A percentile compares a stretch with the other conserved stretches of the same genome.
These are phyloP conservation scores for Apostichopus japonicus DNA, from an alignment of 35 echinoderm and acorn worm genomes.

Conservation along the genomic window DNA sequence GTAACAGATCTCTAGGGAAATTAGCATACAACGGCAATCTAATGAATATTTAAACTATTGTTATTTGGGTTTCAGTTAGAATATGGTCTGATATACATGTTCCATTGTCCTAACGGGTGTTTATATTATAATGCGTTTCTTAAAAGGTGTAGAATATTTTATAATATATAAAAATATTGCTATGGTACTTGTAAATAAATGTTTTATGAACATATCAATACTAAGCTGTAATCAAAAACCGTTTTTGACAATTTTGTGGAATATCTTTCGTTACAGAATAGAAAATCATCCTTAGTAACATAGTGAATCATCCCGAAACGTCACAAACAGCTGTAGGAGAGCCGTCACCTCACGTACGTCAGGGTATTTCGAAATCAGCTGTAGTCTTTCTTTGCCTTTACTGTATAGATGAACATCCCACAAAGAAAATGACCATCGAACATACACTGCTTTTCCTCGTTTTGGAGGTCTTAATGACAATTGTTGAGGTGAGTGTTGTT, in stretches of 20 bases:
- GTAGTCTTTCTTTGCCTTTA: conserved; percentile 23
- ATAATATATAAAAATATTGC: background rate
- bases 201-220: background rate
- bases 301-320: conserved; percentile 14
- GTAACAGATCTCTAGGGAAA: background rate
- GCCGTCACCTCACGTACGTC: conserved; percentile 36
- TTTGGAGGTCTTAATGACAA: background rate
- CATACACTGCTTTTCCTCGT: background rate
- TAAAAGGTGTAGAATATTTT: background rate
- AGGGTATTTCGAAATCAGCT: conserved; percentile 62
- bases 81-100: conserved; percentile 25
- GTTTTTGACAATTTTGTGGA: background rate
- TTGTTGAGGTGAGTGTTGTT: conserved; percentile 24
- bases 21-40: conserved; percentile 46
- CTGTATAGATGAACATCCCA: background rate
- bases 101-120: background rate
- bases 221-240: background rate
- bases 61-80: conserved; percentile 25
- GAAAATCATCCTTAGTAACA: conserved; percentile 41
- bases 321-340: conserved; percentile 41
- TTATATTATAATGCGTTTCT: background rate
- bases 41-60: conserved; percentile 48
- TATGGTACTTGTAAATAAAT: background rate
- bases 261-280: background rate
- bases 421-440: conserved; percentile 23